Evolutionary conservation across 2,113 vertebrate genomes (phyloP).

Genomic region (Fulica atra): DNA sequence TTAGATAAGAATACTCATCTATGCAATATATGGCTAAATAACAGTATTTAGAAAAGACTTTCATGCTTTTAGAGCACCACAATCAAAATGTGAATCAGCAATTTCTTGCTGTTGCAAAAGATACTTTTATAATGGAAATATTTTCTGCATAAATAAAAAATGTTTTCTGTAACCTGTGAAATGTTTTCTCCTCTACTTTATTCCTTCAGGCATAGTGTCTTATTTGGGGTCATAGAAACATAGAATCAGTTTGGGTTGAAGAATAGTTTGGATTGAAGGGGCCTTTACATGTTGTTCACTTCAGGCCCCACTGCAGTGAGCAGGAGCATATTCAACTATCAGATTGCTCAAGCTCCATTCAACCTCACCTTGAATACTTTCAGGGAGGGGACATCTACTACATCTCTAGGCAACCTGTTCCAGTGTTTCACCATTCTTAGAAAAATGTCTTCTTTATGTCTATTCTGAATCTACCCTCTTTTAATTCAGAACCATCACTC

Average conservation of each 20-base stretch:
- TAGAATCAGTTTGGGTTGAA: no score
- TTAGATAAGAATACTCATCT: not conserved
- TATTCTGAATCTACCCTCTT: not conserved
- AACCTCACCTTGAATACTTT: not conserved
- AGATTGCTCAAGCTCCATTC: fast-evolving
- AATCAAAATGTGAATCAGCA: not conserved
- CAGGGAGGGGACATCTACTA: not conserved
- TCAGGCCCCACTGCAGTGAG: fast-evolving
- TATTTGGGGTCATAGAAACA: not conserved
- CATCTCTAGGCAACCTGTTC: not conserved
- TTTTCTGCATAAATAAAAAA: not conserved
- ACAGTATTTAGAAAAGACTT: not conserved
- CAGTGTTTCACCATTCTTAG: not conserved
- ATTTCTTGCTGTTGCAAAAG: not conserved
- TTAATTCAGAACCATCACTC: not conserved
- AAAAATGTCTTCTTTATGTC: not conserved
- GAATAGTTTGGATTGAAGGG: not conserved
- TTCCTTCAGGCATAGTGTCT: not conserved
- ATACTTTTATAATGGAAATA: not conserved
- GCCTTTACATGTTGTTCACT: not conserved
- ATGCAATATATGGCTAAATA: not conserved
- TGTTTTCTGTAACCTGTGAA: not conserved
- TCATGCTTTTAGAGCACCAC: not conserved
- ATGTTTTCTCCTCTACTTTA: not conserved
- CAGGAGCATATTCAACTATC: not conserved